Percentiles rank a stretch among this genome's conserved stretches.
Conservation (phyloP, 2,888 invertebrate genomes). For the Drosophila hamatofila region DNA sequence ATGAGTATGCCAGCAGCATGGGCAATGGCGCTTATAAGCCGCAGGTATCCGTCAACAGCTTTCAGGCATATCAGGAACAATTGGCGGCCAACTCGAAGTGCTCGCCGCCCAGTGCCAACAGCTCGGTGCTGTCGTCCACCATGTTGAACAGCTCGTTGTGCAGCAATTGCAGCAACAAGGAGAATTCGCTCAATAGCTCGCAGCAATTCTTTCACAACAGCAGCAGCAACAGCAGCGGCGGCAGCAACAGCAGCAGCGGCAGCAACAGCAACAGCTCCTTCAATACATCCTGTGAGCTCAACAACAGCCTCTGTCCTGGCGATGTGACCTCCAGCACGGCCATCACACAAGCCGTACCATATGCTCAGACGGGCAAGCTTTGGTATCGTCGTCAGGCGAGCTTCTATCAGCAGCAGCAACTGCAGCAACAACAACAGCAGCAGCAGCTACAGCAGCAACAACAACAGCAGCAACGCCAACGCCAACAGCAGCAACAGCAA, state of each 20-base stretch:
- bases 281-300: slow-evolving; percentile 75
- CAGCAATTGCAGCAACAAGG: slow-evolving; percentile 76
- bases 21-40: slow-evolving; percentile 38
- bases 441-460: slow-evolving; percentile 22
- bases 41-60: slow-evolving; percentile 46
- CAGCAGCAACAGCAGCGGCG: slow-evolving; percentile 48
- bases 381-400: slow-evolving; percentile 81
- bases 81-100: slow-evolving; percentile 23
- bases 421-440: slow-evolving; percentile 30
- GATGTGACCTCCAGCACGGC: slow-evolving; percentile 59
- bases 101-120: slow-evolving; percentile 56
- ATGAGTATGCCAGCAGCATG: slow-evolving; percentile 45
- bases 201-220: slow-evolving; percentile 50
- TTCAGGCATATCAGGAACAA: slow-evolving; percentile 48
- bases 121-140: slow-evolving; percentile 70
- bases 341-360: slow-evolving; percentile 37
- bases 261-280: slow-evolving; percentile 62
- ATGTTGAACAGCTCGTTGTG: slow-evolving; percentile 70
- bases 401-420: slow-evolving; percentile 52
- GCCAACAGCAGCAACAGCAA: slow-evolving; percentile 42
- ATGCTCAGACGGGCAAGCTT: slow-evolving; percentile 57
- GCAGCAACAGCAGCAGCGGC: slow-evolving; percentile 65
- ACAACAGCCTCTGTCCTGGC: slow-evolving; percentile 62
- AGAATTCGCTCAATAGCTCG: slow-evolving; percentile 79
- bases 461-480: slow-evolving; percentile 28